phyloP scores from a whole-genome alignment of 2,113 vertebrate species.

The Pteronura brasiliensis region DNA sequence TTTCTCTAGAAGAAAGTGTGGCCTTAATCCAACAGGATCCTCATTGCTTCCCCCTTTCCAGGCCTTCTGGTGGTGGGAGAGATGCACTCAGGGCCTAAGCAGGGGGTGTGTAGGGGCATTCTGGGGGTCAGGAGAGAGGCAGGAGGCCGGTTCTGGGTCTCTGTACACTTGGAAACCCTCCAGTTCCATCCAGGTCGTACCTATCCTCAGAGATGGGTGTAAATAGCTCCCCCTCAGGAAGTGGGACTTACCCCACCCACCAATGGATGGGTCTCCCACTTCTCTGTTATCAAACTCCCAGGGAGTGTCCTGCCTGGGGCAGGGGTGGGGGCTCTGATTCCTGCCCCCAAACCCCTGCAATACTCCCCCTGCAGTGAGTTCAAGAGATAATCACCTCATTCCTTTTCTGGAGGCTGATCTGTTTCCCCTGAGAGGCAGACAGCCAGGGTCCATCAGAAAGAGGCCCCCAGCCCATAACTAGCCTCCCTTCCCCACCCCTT shows the following conservation, averaged over 20 bases:
- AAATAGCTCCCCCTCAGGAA: background rate
- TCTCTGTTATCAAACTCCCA: background rate
- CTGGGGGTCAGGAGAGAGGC: background rate
- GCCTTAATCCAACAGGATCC: background rate
- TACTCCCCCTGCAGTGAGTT: accelerated
- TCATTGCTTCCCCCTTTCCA: background rate
- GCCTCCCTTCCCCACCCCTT: accelerated
- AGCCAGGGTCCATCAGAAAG: background rate
- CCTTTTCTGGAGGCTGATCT: constrained; percentile 92
- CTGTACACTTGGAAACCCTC: background rate
- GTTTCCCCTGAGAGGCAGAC: constrained; percentile 82
- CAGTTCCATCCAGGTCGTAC: no score
- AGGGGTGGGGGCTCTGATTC: accelerated
- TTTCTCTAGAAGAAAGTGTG: background rate
- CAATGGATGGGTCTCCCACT: background rate
- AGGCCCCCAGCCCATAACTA: no score
- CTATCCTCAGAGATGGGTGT: background rate
- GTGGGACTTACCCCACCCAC: background rate
- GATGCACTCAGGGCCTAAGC: background rate
- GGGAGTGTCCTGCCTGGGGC: background rate
- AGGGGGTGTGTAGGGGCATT: no score
- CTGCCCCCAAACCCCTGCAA: accelerated
- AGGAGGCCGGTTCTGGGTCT: background rate
- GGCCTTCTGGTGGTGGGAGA: background rate
- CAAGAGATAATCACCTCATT: constrained; percentile 85